These are phyloP conservation scores for Bolborhynchus lineola DNA, from an alignment of 2,113 vertebrate species.

Conservation along the genomic window DNA sequence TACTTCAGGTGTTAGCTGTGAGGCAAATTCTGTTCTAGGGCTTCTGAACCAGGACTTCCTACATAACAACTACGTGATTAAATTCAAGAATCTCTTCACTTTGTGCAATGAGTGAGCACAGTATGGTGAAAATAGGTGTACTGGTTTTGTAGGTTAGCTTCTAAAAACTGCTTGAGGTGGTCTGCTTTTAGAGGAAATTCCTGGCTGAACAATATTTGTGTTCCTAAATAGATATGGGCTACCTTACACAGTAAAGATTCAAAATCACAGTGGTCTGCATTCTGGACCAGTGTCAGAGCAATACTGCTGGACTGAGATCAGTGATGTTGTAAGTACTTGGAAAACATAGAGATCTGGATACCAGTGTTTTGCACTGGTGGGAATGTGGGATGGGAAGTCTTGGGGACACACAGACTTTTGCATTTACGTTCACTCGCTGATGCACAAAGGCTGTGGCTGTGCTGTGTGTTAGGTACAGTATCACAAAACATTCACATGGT, in stretches of 20 bases:
- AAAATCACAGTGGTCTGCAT: neutral
- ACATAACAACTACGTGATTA: neutral
- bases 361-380: neutral
- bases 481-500: neutral
- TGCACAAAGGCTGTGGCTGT: fast-evolving
- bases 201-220: neutral
- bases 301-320: neutral
- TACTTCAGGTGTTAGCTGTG: neutral
- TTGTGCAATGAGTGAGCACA: neutral
- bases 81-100: neutral
- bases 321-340: neutral
- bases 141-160: neutral
- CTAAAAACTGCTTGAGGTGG: neutral
- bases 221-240: neutral
- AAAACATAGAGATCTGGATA: neutral
- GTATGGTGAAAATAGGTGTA: neutral
- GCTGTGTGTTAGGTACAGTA: neutral
- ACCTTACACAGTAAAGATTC: neutral
- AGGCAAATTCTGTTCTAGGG: neutral
- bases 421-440: fast-evolving
- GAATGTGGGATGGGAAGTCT: neutral
- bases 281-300: neutral
- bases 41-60: neutral
- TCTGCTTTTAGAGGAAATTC: neutral
- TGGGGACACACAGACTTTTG: fast-evolving